Percentiles rank a stretch among this genome's conserved stretches.
Evolutionary conservation across 2,113 vertebrate species (phyloP).

Genomic region (Scomber japonicus): DNA sequence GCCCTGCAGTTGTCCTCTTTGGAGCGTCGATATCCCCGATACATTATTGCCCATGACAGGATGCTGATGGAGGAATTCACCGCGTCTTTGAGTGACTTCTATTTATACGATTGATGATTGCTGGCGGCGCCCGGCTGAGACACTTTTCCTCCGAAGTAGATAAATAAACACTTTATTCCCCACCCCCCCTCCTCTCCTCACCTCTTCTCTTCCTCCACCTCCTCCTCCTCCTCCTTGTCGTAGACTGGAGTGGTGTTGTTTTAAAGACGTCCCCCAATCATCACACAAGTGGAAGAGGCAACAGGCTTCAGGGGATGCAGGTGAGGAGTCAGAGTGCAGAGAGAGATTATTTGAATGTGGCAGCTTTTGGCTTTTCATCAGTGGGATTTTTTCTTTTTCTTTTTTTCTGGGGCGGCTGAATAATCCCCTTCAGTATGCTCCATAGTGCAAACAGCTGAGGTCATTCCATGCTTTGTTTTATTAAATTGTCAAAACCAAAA

Average conservation of each 20-base stretch:
- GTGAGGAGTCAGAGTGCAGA: conserved; percentile 16
- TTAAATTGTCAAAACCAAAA: not conserved
- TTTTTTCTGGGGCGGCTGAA: not conserved
- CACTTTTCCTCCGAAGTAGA: not conserved
- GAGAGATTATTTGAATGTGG: fast-evolving
- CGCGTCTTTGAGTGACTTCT: not conserved
- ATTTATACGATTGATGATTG: not conserved
- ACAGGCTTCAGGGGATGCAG: conserved; percentile 8
- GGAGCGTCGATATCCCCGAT: conserved; percentile 68
- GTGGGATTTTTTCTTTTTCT: not conserved
- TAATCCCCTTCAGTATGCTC: conserved; percentile 42
- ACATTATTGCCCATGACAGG: conserved; percentile 79
- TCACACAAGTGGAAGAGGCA: conserved; percentile 17
- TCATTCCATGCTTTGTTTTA: not conserved
- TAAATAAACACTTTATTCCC: not conserved
- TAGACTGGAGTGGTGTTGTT: not conserved
- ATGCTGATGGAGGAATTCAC: not conserved
- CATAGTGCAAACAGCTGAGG: not conserved
- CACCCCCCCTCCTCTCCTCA: too few relatives aligned
- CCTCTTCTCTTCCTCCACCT: too few relatives aligned
- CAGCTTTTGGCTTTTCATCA: conserved; percentile 40
- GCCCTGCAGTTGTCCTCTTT: conserved; percentile 72
- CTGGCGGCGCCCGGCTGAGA: not conserved
- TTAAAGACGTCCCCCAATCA: conserved; percentile 11
- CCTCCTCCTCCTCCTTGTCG: too few relatives aligned